Conservation (phyloP, 2,888 invertebrate species). For the Pristionchus entomophagus region DNA sequence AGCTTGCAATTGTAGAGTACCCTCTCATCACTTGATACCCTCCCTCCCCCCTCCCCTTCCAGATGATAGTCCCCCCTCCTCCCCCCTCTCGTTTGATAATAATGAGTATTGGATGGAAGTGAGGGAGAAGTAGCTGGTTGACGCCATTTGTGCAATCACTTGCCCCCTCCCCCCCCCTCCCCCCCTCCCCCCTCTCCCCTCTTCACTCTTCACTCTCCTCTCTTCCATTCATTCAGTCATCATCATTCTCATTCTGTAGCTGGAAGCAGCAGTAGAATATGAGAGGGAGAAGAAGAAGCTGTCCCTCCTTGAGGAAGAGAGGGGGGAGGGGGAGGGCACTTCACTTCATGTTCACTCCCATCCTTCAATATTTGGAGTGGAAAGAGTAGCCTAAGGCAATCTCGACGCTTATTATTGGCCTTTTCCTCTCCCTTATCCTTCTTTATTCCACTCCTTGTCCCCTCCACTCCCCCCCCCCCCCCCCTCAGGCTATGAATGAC, state of each 20-base stretch:
- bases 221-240: slow-evolving; percentile 24
- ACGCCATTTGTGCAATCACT: not conserved
- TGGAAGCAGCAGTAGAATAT: slow-evolving; percentile 33
- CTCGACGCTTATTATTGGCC: slow-evolving; percentile 18
- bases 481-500: not conserved
- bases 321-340: not conserved
- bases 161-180: not conserved
- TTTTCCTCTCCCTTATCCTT: slow-evolving; percentile 19
- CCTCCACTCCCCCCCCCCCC: not conserved
- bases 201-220: slow-evolving; percentile 15
- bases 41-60: not conserved
- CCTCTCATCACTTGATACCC: slow-evolving; percentile 9
- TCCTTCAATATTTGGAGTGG: slow-evolving; percentile 41
- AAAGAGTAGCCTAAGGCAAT: slow-evolving; percentile 36
- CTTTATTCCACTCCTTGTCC: slow-evolving; percentile 2
- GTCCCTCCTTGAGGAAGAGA: not conserved
- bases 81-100: not conserved
- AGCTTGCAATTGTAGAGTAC: slow-evolving; percentile 17
- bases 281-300: slow-evolving; percentile 2
- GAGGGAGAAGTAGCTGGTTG: no score
- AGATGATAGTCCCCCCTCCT: not conserved
- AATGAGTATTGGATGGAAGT: not conserved
- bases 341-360: slow-evolving; percentile 22
- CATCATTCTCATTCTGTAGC: not conserved
- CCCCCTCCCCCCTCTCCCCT: not conserved